Evolutionary conservation across 2,888 invertebrate genomes (phyloP), one percentile per base, ranked within the genome.

Genomic region (Chrysodeixis includens): DNA sequence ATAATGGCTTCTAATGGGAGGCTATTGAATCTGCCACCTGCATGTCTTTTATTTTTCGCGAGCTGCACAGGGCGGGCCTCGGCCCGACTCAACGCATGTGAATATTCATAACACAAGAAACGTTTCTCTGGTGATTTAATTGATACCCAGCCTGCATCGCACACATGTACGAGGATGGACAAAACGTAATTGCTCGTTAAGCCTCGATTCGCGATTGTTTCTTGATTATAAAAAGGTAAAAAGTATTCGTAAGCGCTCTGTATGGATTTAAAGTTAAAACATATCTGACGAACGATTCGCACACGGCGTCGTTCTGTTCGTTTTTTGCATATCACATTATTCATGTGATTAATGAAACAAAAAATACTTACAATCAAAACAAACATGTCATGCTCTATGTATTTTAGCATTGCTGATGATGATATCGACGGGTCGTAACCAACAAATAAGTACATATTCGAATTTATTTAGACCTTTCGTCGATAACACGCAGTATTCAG

Each of bases 1-100:
- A 93, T 95, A 95, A 95, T 95, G 90, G 91, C 87, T 90, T 90
- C 92, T 95, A 95, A 95, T 95, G 90, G 93, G 89, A 88, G 90
- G 91, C 92, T 93, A 94, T 95, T 94, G 92, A 93, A 94, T 93
- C 90, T 90, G 90, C 92, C 93, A 93, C 92, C 89, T 91, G 90
- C 88, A 87, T 86, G 86, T 90, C 90, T 91, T 93, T 92, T 91
- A 92, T 92, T 90, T 88, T 87, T 78, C 84, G 69, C 75, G 76
- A 83, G 78, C 83, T 74, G 76, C 75, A 78, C 85, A 80, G 86
- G 88, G 89, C 87, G 86, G 83, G 79, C 67, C 74, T 79, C 78
- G 83, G 83, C 83, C 81, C 80, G 82, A 74, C 78, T 80, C 81
- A 81, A 74, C 74, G 80, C 85, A 88, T 86, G 90, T 92, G 92